phyloP scores from a whole-genome alignment of 23 tunicate species.

The Styela clava region DNA sequence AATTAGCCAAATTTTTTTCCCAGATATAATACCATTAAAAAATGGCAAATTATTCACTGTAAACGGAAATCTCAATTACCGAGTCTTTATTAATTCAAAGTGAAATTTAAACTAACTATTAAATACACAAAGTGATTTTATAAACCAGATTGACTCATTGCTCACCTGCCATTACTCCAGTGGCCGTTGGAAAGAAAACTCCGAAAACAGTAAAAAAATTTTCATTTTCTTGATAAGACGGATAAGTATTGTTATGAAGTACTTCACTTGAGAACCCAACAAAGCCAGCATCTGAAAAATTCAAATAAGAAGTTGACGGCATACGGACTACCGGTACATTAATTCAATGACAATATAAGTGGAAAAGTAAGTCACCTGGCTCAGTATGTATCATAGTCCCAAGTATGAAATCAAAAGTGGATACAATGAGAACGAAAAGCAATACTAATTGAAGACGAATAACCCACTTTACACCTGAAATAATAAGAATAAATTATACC shows the following conservation, averaged over 20 bases:
- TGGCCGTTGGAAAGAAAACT: conserved; percentile 94
- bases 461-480: conserved; percentile 92
- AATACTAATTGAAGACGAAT: conserved; percentile 79
- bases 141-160: too few relatives aligned
- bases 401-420: conserved; percentile 78
- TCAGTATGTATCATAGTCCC: conserved; percentile 86
- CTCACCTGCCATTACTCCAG: conserved; percentile 95
- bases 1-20: too few relatives aligned
- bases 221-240: conserved; percentile 66
- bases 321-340: too few relatives aligned
- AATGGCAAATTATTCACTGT: too few relatives aligned
- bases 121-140: too few relatives aligned
- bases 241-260: conserved; percentile 59
- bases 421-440: conserved; percentile 58
- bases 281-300: conserved; percentile 76
- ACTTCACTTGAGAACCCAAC: conserved; percentile 84
- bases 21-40: too few relatives aligned
- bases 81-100: too few relatives aligned
- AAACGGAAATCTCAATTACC: too few relatives aligned
- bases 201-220: conserved; percentile 90
- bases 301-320: too few relatives aligned
- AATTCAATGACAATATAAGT: too few relatives aligned
- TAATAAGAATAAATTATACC: not conserved
- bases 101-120: too few relatives aligned
- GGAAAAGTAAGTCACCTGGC: conserved; percentile 34